phyloP scores from a whole-genome alignment of 2,797 vertebrate species.

The Linurgus olivaceus region DNA sequence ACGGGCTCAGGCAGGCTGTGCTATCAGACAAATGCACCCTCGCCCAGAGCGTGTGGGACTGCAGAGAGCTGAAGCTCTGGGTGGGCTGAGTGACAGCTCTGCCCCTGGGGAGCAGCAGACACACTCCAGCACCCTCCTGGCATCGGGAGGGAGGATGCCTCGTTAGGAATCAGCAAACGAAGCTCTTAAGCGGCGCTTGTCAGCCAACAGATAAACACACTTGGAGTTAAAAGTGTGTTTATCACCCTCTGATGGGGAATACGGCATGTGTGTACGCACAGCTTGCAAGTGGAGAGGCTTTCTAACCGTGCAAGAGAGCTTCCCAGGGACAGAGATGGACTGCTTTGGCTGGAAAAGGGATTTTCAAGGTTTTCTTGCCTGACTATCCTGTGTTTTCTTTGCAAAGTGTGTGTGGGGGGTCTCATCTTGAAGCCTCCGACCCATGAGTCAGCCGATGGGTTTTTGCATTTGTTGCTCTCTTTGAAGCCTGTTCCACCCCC shows the following conservation, averaged over 20 bases:
- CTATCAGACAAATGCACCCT: rapidly evolving
- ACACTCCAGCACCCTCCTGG: not conserved
- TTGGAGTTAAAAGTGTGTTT: not conserved
- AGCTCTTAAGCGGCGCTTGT: not conserved
- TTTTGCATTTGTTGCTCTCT: not conserved
- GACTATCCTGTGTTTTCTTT: not conserved
- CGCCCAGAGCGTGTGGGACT: rapidly evolving
- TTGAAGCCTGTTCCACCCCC: not conserved
- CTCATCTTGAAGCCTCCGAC: rapidly evolving
- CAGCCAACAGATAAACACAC: slow-evolving; percentile 51
- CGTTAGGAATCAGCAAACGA: not conserved
- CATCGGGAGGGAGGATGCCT: not conserved
- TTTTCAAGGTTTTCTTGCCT: not conserved
- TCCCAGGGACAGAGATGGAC: rapidly evolving
- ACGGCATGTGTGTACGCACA: not conserved
- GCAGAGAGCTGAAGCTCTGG: not conserved
- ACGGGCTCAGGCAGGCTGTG: not conserved
- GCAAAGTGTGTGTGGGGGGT: rapidly evolving
- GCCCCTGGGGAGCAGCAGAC: not conserved
- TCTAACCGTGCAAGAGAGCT: not conserved
- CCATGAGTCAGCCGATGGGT: rapidly evolving
- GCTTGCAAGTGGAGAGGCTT: not conserved
- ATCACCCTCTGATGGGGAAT: not conserved
- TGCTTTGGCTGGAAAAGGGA: not conserved
- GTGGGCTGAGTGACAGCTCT: not conserved